A percentile compares a stretch with the other conserved stretches of the same genome.
These are phyloP conservation scores for Coregonus sp. DNA, from an alignment of 2,797 vertebrate genomes.

Conservation along the genomic window DNA sequence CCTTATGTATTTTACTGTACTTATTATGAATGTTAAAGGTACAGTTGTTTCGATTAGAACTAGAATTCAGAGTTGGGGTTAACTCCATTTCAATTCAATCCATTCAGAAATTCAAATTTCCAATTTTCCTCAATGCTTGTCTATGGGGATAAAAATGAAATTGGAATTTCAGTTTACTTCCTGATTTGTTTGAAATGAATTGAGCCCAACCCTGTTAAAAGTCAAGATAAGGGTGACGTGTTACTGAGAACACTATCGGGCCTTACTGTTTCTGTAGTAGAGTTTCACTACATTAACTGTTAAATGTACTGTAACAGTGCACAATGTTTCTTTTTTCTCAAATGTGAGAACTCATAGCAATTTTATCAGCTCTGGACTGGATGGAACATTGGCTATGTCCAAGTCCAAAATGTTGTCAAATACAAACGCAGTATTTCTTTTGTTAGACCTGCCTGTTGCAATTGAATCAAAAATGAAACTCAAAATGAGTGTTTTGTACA, in stretches of 20 bases:
- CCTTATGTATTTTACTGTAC: constrained; percentile 23
- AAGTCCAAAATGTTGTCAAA: constrained; percentile 1
- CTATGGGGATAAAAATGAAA: background rate
- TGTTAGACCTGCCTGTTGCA: constrained; percentile 7
- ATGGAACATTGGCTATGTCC: constrained; percentile 15
- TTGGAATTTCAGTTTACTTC: background rate
- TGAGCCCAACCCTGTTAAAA: background rate
- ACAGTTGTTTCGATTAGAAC: constrained; percentile 2
- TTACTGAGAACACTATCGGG: constrained; percentile 15
- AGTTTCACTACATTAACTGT: constrained; percentile 34
- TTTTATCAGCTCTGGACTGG: constrained; percentile 16
- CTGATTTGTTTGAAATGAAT: background rate
- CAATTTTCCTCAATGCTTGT: background rate
- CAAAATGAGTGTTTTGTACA: constrained; percentile 5
- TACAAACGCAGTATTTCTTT: constrained; percentile 6
- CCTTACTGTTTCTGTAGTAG: constrained; percentile 21
- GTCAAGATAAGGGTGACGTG: background rate
- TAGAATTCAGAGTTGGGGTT: background rate
- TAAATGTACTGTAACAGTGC: constrained; percentile 35
- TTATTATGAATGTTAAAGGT: background rate
- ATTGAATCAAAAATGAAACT: background rate
- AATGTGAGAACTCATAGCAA: constrained; percentile 2
- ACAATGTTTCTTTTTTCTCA: constrained; percentile 6
- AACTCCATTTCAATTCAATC: background rate
- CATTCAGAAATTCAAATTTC: background rate